Conservation (phyloP, 2,797 vertebrate genomes). For the Pitangus sulphuratus region DNA sequence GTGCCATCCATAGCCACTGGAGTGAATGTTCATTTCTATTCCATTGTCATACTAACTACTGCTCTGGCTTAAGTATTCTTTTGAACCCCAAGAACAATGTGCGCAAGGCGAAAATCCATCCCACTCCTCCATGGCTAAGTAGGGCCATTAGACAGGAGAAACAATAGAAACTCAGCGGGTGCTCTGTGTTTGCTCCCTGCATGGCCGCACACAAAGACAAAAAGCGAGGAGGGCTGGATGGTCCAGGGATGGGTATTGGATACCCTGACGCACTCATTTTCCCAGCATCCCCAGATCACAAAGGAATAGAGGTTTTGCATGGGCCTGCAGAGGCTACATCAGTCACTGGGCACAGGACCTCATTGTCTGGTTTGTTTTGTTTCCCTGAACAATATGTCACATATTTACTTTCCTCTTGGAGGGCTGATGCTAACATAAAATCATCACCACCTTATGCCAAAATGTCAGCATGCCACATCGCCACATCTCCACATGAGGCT, state of each 20-base stretch:
- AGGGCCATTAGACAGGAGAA: slow-evolving; percentile 68
- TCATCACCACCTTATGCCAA: slow-evolving; percentile 40
- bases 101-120: slow-evolving; percentile 50
- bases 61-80: slow-evolving; percentile 68
- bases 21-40: slow-evolving; percentile 64
- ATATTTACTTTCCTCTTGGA: slow-evolving; percentile 62
- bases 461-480: slow-evolving; percentile 33
- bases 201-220: slow-evolving; percentile 64
- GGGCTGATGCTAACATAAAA: slow-evolving; percentile 41
- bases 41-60: slow-evolving; percentile 60
- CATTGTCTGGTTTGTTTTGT: slow-evolving; percentile 68
- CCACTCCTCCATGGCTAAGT: slow-evolving; percentile 58
- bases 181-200: slow-evolving; percentile 58
- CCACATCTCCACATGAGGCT: slow-evolving; percentile 47
- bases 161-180: slow-evolving; percentile 60
- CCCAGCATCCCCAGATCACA: slow-evolving; percentile 49
- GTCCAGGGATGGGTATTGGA: slow-evolving; percentile 46
- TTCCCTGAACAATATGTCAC: slow-evolving; percentile 60
- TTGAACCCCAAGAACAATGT: slow-evolving; percentile 66
- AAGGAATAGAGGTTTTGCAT: slow-evolving; percentile 33
- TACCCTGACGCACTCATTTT: slow-evolving; percentile 48
- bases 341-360: slow-evolving; percentile 43
- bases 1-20: slow-evolving; percentile 39
- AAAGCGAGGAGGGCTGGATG: slow-evolving; percentile 46
- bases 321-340: slow-evolving; percentile 33